phyloP scores from a whole-genome alignment of 92 coral and sea anemone genomes.

The Porites lobata region DNA sequence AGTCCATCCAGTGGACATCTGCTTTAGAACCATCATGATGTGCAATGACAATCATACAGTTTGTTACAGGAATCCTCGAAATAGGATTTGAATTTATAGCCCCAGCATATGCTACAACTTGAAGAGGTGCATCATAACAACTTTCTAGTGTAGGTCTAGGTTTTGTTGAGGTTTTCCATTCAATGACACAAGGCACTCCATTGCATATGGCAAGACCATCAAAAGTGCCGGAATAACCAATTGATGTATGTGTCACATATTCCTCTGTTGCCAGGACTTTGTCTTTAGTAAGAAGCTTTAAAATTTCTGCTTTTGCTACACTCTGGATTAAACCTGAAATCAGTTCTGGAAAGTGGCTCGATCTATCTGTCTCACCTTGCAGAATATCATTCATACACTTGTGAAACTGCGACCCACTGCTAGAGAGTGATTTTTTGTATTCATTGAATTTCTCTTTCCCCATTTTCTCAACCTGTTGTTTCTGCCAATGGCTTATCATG shows the following conservation, averaged over 20 bases:
- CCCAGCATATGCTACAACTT: constrained; percentile 98
- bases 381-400: constrained; percentile 74
- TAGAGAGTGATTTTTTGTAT: constrained; percentile 67
- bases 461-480: constrained; percentile 82
- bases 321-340: constrained; percentile 67
- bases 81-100: constrained; percentile 86
- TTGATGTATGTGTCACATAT: constrained; percentile 70
- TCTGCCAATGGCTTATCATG: constrained; percentile 88
- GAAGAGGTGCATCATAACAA: constrained; percentile 93
- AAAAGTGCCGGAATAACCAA: constrained; percentile 88
- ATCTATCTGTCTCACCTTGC: constrained; percentile 29
- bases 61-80: constrained; percentile 71
- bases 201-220: constrained; percentile 87
- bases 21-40: constrained; percentile 94
- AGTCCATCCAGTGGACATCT: constrained; percentile 90
- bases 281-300: constrained; percentile 32
- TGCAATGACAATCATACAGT: constrained; percentile 81
- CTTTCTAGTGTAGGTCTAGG: constrained; percentile 73
- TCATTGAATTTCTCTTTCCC: constrained; percentile 85
- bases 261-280: constrained; percentile 84
- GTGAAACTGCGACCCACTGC: constrained; percentile 84
- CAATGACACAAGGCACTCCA: constrained; percentile 91
- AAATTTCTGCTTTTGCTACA: constrained; percentile 42
- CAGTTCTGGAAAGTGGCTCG: neutral
- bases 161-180: constrained; percentile 95